These are phyloP conservation scores for Cydia pomonella DNA, from an alignment of 1,140 invertebrate genomes.

Conservation along the genomic window DNA sequence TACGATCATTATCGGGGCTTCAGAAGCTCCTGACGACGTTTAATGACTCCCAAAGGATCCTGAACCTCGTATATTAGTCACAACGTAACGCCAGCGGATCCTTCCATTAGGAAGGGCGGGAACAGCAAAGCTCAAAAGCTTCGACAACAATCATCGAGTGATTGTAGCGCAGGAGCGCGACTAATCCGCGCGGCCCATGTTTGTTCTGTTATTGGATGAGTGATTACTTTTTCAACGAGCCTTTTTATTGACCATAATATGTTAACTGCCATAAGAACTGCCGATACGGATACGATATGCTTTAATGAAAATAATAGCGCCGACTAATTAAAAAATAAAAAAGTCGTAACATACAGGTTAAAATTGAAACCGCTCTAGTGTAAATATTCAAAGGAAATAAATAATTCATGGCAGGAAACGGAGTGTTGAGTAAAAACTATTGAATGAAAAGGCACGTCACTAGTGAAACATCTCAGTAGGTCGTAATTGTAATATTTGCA, in stretches of 20 bases:
- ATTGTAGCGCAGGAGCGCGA: constrained; percentile 42
- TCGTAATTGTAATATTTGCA: constrained; percentile 33
- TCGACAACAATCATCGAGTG: constrained; percentile 52
- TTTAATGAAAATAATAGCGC: constrained; percentile 1
- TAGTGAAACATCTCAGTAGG: constrained; percentile 33
- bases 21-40: constrained; percentile 65
- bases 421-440: constrained; percentile 34
- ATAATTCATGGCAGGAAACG: constrained; percentile 33
- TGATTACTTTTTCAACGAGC: constrained; percentile 33
- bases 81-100: constrained; percentile 32
- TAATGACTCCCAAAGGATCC: constrained; percentile 70
- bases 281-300: background rate
- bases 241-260: constrained; percentile 28
- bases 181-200: constrained; percentile 41
- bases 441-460: constrained; percentile 35
- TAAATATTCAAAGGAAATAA: constrained; percentile 33
- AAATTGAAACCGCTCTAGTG: constrained; percentile 29
- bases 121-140: constrained; percentile 55
- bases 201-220: constrained; percentile 45
- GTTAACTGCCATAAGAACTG: background rate
- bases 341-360: constrained; percentile 11
- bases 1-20: constrained; percentile 47
- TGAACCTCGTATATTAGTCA: constrained; percentile 42
- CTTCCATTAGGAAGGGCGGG: constrained; percentile 55
- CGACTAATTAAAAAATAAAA: constrained; percentile 19